A percentile compares a stretch with the other conserved stretches of the same genome.
phyloP scores from a whole-genome alignment of 2,797 vertebrate genomes.

The Hydrolagus colliei region DNA sequence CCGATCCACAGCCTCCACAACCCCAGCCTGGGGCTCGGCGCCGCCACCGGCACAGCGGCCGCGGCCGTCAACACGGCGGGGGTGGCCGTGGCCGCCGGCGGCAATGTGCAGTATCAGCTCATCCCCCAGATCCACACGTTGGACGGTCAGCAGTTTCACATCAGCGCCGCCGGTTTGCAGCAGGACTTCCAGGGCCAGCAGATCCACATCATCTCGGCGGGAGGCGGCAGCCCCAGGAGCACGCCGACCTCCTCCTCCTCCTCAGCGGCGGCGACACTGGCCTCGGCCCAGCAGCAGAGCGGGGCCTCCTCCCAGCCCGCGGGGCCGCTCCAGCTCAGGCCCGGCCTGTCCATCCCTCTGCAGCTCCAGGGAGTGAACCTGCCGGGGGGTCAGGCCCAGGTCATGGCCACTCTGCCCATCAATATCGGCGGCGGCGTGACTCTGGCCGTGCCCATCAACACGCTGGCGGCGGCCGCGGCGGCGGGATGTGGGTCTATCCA shows the following conservation, averaged over 20 bases:
- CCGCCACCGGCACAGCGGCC: slow-evolving; percentile 53
- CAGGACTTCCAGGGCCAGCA: slow-evolving; percentile 80
- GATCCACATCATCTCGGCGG: slow-evolving; percentile 87
- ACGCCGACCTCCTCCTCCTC: slow-evolving; percentile 49
- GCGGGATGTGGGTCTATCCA: slow-evolving; percentile 75
- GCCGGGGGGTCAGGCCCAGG: slow-evolving; percentile 80
- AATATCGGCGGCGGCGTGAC: slow-evolving; percentile 94
- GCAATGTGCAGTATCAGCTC: slow-evolving; percentile 92
- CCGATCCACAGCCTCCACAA: slow-evolving; percentile 57
- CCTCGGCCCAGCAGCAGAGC: slow-evolving; percentile 70
- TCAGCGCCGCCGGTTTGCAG: slow-evolving; percentile 68
- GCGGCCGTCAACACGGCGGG: slow-evolving; percentile 36
- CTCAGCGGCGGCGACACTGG: slow-evolving; percentile 35
- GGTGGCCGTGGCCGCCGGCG: slow-evolving; percentile 65
- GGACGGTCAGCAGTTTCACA: slow-evolving; percentile 90
- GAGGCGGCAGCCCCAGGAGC: slow-evolving; percentile 58
- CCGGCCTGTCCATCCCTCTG: slow-evolving; percentile 85
- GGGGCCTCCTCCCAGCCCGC: slow-evolving; percentile 42
- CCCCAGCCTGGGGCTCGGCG: slow-evolving; percentile 59
- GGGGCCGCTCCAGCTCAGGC: slow-evolving; percentile 87
- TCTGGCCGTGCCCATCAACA: slow-evolving; percentile 89
- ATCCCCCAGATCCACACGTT: slow-evolving; percentile 92
- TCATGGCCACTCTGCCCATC: slow-evolving; percentile 93
- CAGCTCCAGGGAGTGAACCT: slow-evolving; percentile 77
- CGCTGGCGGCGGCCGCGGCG: slow-evolving; percentile 68